Base-by-base conservation (phyloP, 1,140 invertebrate species). In the Ephestia elutella region DNA sequence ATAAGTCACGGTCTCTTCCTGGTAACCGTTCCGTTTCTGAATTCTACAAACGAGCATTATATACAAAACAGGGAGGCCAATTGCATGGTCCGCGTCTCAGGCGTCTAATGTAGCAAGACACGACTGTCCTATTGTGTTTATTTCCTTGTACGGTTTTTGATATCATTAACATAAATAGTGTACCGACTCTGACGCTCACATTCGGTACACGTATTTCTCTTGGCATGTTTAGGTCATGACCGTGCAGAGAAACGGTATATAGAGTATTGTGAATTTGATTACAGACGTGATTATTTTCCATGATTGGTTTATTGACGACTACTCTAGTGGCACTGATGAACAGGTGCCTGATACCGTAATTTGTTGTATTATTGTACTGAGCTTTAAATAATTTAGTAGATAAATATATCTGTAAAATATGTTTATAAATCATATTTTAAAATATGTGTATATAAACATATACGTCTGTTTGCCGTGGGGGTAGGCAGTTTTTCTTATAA, bases 71-170 rank as follows among this genome's bases (percentile, higher is more conserved):
- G 75, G 74, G 67, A 80, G 71, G 71, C 73, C 80, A 80, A 79
- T 78, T 79, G 74, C 71, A 68, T 63, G 64, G 71, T 64, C 65
- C 61, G 64, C 64, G 70, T 70, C 70, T 73, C 60, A 66, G 70
- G 69, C 72, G 71, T 80, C 78, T 80, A 75, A 78, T 77, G 71
- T 68, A 74, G 69, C 68, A 65, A 75, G 78, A 80, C 78, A 79
- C 70, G 76, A 79, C 78, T 75, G 78, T 77, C 78, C 78, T 79
- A 82, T 82, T 82, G 80, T 82, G 75, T 80, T 77, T 80, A 80
- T 75, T 77, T 82, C 78, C 78, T 79, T 75, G 67, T 77, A 81
- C 54, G 77, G 77, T 73, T 78, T 81, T 79, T 79, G 76, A 78
- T 77, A 81, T 79, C 78, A 81, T 81, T 81, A 81, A 79, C 76